A percentile compares a stretch with the other conserved stretches of the same genome.
These are phyloP conservation scores for Hirtodrosophila cameraria DNA, from an alignment of 2,888 invertebrate species.

Conservation along the genomic window DNA sequence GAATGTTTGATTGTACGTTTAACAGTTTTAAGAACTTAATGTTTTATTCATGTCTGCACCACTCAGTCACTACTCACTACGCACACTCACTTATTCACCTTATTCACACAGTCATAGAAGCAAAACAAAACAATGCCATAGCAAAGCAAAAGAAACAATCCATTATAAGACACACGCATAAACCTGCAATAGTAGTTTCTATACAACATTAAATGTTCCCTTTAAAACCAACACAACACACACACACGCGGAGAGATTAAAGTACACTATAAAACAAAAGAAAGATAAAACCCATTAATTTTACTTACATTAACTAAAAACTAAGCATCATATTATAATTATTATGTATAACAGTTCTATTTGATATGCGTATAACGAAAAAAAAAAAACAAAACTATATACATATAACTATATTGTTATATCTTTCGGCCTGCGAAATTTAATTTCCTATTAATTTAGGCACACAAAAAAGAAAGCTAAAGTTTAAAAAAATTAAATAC, in stretches of 20 bases:
- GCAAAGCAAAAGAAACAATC: constrained; percentile 12
- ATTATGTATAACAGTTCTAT: constrained; percentile 39
- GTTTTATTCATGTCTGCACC: constrained; percentile 42
- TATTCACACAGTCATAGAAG: background rate
- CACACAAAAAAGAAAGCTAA: constrained; percentile 32
- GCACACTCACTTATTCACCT: background rate
- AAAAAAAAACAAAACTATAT: constrained; percentile 21
- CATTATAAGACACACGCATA: constrained; percentile 1
- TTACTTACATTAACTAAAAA: constrained; percentile 34
- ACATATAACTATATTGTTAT: constrained; percentile 48
- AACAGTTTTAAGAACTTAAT: constrained; percentile 21
- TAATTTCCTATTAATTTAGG: constrained; percentile 74
- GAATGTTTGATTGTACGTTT: constrained; percentile 28
- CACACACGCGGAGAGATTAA: constrained; percentile 59
- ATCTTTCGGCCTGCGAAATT: constrained; percentile 73
- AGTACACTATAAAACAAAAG: constrained; percentile 24
- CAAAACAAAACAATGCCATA: constrained; percentile 24
- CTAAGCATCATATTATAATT: constrained; percentile 49
- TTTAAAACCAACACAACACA: constrained; percentile 8
- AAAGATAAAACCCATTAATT: constrained; percentile 48
- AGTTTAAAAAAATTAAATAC: constrained; percentile 13
- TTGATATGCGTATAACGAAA: constrained; percentile 52
- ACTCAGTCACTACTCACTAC: constrained; percentile 2
- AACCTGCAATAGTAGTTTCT: constrained; percentile 69
- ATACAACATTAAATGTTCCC: constrained; percentile 56